Base-by-base conservation (phyloP, 64 coral and sea anemone genomes). In the Hydrozoanthus tunicans region DNA sequence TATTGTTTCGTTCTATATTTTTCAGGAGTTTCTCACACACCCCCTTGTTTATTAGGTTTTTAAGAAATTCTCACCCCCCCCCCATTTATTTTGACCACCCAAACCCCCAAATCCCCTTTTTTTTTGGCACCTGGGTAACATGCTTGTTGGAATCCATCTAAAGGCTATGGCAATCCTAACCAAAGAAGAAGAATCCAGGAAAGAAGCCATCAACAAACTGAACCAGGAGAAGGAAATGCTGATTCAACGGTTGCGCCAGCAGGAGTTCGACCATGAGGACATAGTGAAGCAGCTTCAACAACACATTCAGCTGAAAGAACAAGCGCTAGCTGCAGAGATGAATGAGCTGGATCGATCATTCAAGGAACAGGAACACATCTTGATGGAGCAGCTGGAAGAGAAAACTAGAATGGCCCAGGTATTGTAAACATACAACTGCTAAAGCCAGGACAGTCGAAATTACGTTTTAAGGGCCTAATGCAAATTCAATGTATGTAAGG, bases 371-470 rank as follows among this genome's bases (percentile, higher is more conserved):
- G 97, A 99, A 25, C 97, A 99, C 81, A 95, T 96, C 77, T 82
- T 99, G 9, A 94, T 67, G 58, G 97, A 99, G 55, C 89, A 91
- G n/a, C 63, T 96, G 2, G 97, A 99, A 51, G 97, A 99, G 68
- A 99, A 99, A 65, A 91, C 97, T 4, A 95, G 90, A 53, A 99
- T 99, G 70, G 95, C 95, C 62, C 94, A 99, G 92, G 97, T 99
- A 67, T 43, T 0, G 32, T 43, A 43, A 43, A 43, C 32, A 2
- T 43, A 43, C 32, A 43, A 43, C 32, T 43, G 32, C 32, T 43
- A 43, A 43, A 43, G 32, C 32, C 32, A 43, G 0, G 20, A 20
- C 20, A 20, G 20, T 20, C 20, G 20, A 20, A 20, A 20, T 20
- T 20, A 20, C 32, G 2, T 43, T 43, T 43, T 43, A 43, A 43